Base-by-base conservation (phyloP, 2,888 invertebrate genomes). In the Sacculina carcini region DNA sequence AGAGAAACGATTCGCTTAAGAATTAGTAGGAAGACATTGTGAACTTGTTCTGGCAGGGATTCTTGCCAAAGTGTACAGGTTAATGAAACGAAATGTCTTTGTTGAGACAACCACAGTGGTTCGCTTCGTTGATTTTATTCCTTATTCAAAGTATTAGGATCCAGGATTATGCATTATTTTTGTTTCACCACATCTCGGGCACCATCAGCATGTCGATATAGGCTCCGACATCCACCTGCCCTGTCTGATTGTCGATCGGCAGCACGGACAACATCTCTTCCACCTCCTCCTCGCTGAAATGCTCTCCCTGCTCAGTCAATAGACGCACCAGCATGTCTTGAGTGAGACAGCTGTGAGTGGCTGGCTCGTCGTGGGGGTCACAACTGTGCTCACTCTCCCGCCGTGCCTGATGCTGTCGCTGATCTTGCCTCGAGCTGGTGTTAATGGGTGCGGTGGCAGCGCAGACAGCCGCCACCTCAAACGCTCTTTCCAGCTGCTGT, bases 211-310 rank as follows among this genome's bases (percentile, higher is more conserved):
- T 23, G 5, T 24, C 26, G 40, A 40, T n/a, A 12, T 26, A 40
- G n/a, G 23, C 40, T 12, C 24, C n/a, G 40, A 26, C 23, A 26
- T 14, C 14, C 24, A 40, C 26, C 2, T 26, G 40, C 6, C 24
- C 40, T 2, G 40, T 7, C 3, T n/a, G n/a, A n/a, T 40, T 26
- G 1, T 23, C 23, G 24, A 26, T n/a, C 5, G 40, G 5, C 24
- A 40, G n/a, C 26, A 26, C 40, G 40, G 40, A 40, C 40, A 40
- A 6, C 40, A 40, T 40, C n/a, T 40, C 40, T 26, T 40, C 40
- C 40, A 40, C 40, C 40, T 40, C 40, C 40, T 40, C 40, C 40
- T 40, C 24, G 24, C 40, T 40, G 40, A 40, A 24, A 26, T 40
- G 40, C 6, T 40, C 40, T 23, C 40, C 40, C 40, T 40, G 24